phyloP scores from a whole-genome alignment of 2,888 invertebrate genomes.

The Deroplatys truncata region DNA sequence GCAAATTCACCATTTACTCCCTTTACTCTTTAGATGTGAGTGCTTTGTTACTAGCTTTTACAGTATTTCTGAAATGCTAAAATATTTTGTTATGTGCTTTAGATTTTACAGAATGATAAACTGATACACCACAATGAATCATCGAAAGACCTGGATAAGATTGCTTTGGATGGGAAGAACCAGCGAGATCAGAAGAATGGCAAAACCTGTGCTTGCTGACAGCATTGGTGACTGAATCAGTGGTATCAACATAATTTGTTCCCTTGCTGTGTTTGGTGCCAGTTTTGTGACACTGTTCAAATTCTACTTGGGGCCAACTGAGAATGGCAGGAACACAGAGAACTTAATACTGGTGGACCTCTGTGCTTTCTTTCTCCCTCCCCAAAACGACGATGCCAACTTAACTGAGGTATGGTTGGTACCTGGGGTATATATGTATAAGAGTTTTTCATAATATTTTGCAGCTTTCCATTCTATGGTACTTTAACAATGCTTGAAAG shows the following conservation, averaged over 20 bases:
- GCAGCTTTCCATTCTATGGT: background rate
- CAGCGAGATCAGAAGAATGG: conserved; percentile 35
- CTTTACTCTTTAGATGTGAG: too few species aligned
- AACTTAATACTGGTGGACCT: background rate
- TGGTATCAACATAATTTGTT: background rate
- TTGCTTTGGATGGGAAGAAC: conserved; percentile 54
- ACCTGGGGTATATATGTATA: background rate
- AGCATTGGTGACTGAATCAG: conserved; percentile 27
- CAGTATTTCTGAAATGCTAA: too few species aligned
- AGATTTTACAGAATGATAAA: conserved; percentile 78
- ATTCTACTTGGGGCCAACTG: background rate
- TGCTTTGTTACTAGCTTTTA: too few species aligned
- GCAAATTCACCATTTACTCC: too few species aligned
- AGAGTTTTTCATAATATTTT: background rate
- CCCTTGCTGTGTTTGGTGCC: background rate
- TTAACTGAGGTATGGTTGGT: background rate
- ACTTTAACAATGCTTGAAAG: background rate
- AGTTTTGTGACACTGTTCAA: background rate
- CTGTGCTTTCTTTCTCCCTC: background rate
- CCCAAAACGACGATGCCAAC: background rate
- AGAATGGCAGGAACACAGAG: background rate
- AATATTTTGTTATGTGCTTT: conserved; percentile 34
- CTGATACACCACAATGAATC: conserved; percentile 63
- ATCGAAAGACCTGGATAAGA: conserved; percentile 61
- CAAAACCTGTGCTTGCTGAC: conserved; percentile 61